Conservation (phyloP, 1,140 invertebrate species). For the Pteromalus puparum region DNA sequence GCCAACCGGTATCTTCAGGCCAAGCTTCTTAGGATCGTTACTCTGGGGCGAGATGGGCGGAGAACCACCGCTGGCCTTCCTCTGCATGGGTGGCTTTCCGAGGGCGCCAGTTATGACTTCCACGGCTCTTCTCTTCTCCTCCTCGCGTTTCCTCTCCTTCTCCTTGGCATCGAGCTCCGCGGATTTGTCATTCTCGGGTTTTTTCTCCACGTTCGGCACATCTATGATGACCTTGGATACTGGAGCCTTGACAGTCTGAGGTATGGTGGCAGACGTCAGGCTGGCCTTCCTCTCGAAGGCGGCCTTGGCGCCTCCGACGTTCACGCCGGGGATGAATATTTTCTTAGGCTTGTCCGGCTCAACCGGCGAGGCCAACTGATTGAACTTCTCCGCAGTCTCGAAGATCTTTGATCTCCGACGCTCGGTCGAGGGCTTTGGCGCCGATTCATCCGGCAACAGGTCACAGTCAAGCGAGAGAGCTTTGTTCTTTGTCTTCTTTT, state of each 20-base stretch:
- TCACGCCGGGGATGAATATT: constrained; percentile 86
- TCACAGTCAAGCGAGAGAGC: constrained; percentile 65
- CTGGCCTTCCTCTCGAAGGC: constrained; percentile 88
- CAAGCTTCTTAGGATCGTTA: constrained; percentile 64
- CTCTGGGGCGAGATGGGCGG: constrained; percentile 64
- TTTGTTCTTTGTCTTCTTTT: constrained; percentile 66
- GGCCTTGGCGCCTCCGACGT: constrained; percentile 88
- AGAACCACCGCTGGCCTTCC: constrained; percentile 61
- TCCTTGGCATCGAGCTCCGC: constrained; percentile 59
- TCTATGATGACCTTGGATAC: constrained; percentile 69
- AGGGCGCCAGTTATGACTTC: constrained; percentile 71
- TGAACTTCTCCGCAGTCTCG: constrained; percentile 84
- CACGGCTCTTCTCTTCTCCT: constrained; percentile 68
- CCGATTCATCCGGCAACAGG: constrained; percentile 57
- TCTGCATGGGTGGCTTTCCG: constrained; percentile 68
- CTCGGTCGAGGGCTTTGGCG: constrained; percentile 71
- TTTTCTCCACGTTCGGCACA: constrained; percentile 57
- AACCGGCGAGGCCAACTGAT: constrained; percentile 73
- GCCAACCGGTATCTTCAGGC: constrained; percentile 67
- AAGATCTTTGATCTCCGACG: constrained; percentile 82
- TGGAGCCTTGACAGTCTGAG: constrained; percentile 60
- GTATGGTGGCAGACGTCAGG: constrained; percentile 74
- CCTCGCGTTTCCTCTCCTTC: constrained; percentile 58
- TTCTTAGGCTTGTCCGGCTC: constrained; percentile 84
- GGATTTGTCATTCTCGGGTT: constrained; percentile 53